Base-by-base conservation (phyloP, 1,140 invertebrate genomes). In the Andrena cerasifolii region DNA sequence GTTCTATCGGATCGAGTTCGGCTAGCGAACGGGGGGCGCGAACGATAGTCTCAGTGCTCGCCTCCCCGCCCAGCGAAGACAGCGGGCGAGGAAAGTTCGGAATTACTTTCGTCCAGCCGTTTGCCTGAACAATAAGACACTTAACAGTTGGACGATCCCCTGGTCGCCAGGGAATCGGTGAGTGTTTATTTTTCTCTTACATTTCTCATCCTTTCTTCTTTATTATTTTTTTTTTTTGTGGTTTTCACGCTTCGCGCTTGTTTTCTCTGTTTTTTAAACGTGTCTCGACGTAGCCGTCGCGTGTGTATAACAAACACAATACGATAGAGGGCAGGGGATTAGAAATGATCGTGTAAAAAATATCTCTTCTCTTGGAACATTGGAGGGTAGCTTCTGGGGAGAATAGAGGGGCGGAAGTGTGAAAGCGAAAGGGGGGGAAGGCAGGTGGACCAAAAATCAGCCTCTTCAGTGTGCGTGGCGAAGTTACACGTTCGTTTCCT, bases 91-190 rank as follows among this genome's bases (percentile, higher is more conserved):
- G 84, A 84, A 84, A 7, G 43, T 77, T 85, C 76, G 84, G n/a
- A n/a, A n/a, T n/a, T n/a, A 89, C 82, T 85, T 87, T 88, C 83
- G 84, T 89, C 89, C 88, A 91, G 90, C 87, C 86, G 86, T 81
- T 88, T 89, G 84, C 83, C 86, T 83, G 90, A 91, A 92, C 90
- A 90, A 90, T 92, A 92, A 92, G 91, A 92, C 91, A 92, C 91
- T 91, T 90, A 91, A 91, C 88, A 91, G 89, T 91, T 91, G 88
- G 84, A 81, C 80, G 83, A 86, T 79, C 80, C 79, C 83, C 16
- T 62, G 53, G 5, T 40, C 36, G 53, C 18, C 66, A 72, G 85
- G 81, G 78, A 83, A 82, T 86, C 86, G 66, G 65, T 75, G 24
- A 83, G 51, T 75, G 77, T 75, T 58, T 21, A 5, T 31, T 8